Percentiles rank a stretch among this genome's conserved stretches.
These are phyloP conservation scores for Platichthys flesus DNA, from an alignment of 2,113 vertebrate species.

Conservation along the genomic window DNA sequence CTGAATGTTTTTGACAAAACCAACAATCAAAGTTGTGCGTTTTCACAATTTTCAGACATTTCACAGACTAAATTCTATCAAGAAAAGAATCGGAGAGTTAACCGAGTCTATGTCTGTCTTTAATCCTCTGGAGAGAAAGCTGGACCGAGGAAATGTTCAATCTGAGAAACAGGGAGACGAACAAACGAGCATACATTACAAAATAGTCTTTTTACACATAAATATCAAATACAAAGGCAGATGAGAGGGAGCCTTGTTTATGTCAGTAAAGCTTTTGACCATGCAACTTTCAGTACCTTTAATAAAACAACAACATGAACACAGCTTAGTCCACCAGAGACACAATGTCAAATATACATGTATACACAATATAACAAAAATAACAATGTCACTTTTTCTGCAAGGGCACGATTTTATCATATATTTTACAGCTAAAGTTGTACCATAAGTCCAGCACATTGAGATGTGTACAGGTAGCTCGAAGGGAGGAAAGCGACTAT, in stretches of 20 bases:
- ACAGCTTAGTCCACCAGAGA: conserved; percentile 72
- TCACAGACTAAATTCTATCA: background rate
- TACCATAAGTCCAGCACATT: conserved; percentile 76
- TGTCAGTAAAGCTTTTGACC: conserved; percentile 83
- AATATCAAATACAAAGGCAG: conserved; percentile 75
- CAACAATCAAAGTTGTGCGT: background rate
- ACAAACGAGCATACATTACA: conserved; percentile 62
- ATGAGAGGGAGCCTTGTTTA: conserved; percentile 68
- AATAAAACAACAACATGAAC: conserved; percentile 61
- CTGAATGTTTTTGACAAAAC: background rate
- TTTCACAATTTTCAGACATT: background rate
- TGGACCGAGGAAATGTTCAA: conserved; percentile 25
- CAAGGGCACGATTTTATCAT: conserved; percentile 56
- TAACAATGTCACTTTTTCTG: conserved; percentile 68
- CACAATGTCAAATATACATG: conserved; percentile 68
- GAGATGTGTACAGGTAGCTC: conserved; percentile 76
- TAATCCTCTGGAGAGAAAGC: conserved; percentile 59
- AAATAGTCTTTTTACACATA: conserved; percentile 80
- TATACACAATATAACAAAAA: conserved; percentile 77
- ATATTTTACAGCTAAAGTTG: conserved; percentile 71
- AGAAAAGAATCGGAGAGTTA: background rate
- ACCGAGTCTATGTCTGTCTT: background rate
- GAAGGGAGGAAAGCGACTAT: conserved; percentile 70
- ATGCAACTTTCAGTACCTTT: conserved; percentile 76
- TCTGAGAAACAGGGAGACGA: conserved; percentile 37